Conservation (phyloP, 2,888 invertebrate species). For the Stegophylla sp. region DNA sequence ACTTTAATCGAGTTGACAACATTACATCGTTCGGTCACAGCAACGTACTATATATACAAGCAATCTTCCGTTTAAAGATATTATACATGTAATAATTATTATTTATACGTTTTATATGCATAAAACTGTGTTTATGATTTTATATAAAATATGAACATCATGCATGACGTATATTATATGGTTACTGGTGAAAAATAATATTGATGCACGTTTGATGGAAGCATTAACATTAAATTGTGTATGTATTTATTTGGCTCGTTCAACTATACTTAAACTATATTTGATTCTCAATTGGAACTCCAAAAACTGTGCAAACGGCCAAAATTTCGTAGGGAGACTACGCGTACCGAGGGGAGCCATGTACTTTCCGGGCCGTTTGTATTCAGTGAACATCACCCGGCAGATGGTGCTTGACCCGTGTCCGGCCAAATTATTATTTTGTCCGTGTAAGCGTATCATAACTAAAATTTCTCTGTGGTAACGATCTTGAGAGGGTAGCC, state of each 20-base stretch:
- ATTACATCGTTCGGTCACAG: neutral
- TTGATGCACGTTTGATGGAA: neutral
- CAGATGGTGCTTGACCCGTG: constrained; percentile 57
- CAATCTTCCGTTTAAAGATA: neutral
- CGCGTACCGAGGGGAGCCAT: neutral
- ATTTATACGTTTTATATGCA: too few relatives aligned
- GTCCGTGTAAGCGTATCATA: constrained; percentile 1
- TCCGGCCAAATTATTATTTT: constrained; percentile 45
- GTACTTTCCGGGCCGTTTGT: constrained; percentile 42
- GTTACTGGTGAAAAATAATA: neutral
- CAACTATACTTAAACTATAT: neutral
- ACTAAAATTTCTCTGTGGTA: neutral
- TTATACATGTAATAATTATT: too few relatives aligned
- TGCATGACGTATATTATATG: too few relatives aligned
- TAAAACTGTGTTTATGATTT: too few relatives aligned
- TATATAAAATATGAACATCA: too few relatives aligned
- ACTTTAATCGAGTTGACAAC: constrained; percentile 11
- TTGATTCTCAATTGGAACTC: constrained; percentile 14
- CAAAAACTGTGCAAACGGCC: constrained; percentile 12
- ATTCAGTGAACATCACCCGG: constrained; percentile 27
- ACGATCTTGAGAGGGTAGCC: neutral
- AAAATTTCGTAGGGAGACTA: neutral
- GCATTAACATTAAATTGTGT: neutral
- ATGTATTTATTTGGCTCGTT: neutral
- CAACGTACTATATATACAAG: neutral